A percentile compares a stretch with the other conserved stretches of the same genome.
Evolutionary conservation across 2,113 vertebrate genomes (phyloP).

Genomic region (Rhynchomys soricoides): DNA sequence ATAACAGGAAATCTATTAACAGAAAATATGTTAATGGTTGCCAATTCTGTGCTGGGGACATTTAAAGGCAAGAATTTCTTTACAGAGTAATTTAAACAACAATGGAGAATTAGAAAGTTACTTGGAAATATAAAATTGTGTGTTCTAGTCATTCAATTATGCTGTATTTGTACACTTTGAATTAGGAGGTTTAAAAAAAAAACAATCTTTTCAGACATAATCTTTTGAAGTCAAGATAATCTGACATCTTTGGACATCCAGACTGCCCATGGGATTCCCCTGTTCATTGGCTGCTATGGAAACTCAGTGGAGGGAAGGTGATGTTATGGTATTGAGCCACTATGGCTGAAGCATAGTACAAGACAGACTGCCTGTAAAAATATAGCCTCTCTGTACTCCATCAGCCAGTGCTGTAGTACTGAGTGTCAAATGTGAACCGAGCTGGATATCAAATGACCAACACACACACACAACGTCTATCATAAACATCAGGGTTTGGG

Average conservation of each 20-base stretch:
- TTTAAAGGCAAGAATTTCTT: background rate
- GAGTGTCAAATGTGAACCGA: too few relatives aligned
- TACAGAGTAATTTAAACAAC: background rate
- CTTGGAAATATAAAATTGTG: background rate
- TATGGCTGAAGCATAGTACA: background rate
- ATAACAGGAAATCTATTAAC: background rate
- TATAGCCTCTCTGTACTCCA: background rate
- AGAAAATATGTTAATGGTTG: background rate
- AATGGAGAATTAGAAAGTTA: background rate
- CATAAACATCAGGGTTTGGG: background rate
- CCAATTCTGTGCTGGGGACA: background rate
- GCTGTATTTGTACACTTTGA: background rate
- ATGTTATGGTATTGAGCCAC: background rate
- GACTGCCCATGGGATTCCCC: background rate
- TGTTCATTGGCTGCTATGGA: background rate
- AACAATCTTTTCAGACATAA: background rate
- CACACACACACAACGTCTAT: background rate
- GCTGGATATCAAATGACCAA: background rate
- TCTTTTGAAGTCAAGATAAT: slow-evolving; percentile 12
- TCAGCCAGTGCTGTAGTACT: background rate
- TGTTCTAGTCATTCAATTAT: background rate
- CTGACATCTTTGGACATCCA: background rate
- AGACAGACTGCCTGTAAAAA: background rate
- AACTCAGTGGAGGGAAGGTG: background rate
- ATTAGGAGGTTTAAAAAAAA: background rate